Conservation (phyloP, 1,140 invertebrate genomes). For the Drosophila virilis region DNA sequence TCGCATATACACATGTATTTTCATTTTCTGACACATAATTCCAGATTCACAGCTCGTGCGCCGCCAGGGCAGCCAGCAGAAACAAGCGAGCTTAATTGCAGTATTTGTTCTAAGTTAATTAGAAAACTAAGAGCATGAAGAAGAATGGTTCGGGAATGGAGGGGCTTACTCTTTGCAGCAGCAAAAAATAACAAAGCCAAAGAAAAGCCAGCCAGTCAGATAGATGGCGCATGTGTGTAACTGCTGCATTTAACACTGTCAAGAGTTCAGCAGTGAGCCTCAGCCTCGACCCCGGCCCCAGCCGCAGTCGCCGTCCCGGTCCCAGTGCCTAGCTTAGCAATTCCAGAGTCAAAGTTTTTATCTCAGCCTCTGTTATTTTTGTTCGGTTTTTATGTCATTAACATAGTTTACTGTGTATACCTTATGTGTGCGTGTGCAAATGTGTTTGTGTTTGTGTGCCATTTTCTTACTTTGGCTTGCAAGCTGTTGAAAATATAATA, state of each 20-base stretch:
- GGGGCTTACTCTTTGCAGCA: conserved; percentile 18
- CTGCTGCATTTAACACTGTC: conserved; percentile 79
- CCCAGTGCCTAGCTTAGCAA: conserved; percentile 44
- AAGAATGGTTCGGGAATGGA: background rate
- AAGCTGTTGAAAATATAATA: conserved; percentile 77
- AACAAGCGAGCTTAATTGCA: conserved; percentile 80
- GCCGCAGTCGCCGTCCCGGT: background rate
- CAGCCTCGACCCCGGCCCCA: conserved; percentile 22
- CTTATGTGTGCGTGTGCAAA: background rate
- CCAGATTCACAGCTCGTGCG: conserved; percentile 71
- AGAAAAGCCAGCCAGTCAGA: conserved; percentile 16
- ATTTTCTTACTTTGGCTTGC: conserved; percentile 41
- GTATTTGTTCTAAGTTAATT: conserved; percentile 83
- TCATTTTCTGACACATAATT: conserved; percentile 84
- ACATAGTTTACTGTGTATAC: conserved; percentile 61
- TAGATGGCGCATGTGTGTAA: conserved; percentile 64
- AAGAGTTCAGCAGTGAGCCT: conserved; percentile 62
- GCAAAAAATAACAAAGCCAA: conserved; percentile 16
- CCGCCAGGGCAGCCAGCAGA: conserved; percentile 48
- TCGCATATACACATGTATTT: conserved; percentile 57
- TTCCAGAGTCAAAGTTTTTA: conserved; percentile 39
- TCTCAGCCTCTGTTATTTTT: conserved; percentile 42
- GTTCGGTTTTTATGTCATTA: conserved; percentile 73
- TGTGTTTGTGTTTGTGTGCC: conserved; percentile 25
- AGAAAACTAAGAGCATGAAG: conserved; percentile 63